phyloP scores from a whole-genome alignment of 2,113 vertebrate species.

The Urocolius indicus region DNA sequence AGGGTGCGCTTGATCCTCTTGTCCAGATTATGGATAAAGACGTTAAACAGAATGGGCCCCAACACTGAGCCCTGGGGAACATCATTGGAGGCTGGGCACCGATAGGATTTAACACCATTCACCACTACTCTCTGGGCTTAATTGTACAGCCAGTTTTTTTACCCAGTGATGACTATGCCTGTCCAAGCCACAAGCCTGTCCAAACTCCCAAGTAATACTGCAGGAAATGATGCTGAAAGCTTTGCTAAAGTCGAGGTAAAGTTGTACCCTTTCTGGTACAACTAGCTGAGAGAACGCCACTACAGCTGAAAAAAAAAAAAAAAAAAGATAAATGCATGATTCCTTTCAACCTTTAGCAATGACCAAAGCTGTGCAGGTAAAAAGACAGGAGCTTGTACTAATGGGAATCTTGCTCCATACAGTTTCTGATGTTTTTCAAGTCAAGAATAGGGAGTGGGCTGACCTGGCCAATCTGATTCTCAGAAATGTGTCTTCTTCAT shows the following conservation, averaged over 20 bases:
- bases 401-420: neutral
- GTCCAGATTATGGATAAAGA: neutral
- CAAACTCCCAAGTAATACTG: neutral
- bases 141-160: neutral
- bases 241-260: neutral
- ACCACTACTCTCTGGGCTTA: neutral
- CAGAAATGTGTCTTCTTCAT: neutral
- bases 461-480: neutral
- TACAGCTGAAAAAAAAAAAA: neutral
- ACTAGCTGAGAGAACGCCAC: neutral
- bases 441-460: neutral
- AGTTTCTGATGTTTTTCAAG: neutral
- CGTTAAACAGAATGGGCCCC: too few species aligned
- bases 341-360: neutral
- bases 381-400: neutral
- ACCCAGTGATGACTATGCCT: fast-evolving
- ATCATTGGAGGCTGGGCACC: too few species aligned
- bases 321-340: neutral
- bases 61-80: neutral
- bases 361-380: neutral
- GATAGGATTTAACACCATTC: neutral
- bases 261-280: neutral
- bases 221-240: neutral
- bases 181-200: neutral
- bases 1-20: neutral